phyloP scores from a whole-genome alignment of 2,113 vertebrate genomes.

The Ciconia stormi region DNA sequence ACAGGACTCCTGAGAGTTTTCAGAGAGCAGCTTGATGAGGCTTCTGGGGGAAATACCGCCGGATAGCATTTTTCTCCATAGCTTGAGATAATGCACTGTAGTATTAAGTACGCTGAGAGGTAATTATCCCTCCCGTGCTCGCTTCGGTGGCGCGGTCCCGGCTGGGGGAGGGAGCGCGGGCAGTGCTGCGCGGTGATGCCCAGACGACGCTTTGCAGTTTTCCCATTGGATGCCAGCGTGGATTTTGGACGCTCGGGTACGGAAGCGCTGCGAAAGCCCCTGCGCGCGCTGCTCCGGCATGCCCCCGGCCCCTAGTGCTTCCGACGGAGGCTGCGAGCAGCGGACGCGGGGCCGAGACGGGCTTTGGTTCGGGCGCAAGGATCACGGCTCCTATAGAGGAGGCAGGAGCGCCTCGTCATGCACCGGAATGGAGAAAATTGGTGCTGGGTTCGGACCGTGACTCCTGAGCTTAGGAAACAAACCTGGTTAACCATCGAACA shows the following conservation, averaged over 20 bases:
- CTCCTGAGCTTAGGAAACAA: background rate
- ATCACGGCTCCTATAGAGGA: rapidly evolving
- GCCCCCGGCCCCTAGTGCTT: rapidly evolving
- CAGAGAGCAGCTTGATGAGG: slow-evolving; percentile 68
- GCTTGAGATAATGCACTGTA: slow-evolving; percentile 70
- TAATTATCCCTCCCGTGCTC: slow-evolving; percentile 73
- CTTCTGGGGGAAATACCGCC: slow-evolving; percentile 70
- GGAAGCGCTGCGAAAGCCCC: background rate
- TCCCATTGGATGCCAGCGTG: background rate
- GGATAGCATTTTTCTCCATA: slow-evolving; percentile 65
- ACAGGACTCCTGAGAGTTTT: slow-evolving; percentile 72
- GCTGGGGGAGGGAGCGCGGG: background rate
- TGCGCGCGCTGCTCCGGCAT: rapidly evolving
- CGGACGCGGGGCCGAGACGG: rapidly evolving
- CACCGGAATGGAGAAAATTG: background rate
- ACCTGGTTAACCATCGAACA: background rate
- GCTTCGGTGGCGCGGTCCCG: background rate
- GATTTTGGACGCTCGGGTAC: background rate
- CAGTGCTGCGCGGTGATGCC: rapidly evolving
- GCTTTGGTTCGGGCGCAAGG: background rate
- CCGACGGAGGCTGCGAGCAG: no score
- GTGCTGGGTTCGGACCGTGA: background rate
- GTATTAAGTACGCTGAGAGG: slow-evolving; percentile 74
- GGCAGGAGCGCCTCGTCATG: background rate
- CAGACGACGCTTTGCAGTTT: rapidly evolving